Evolutionary conservation across 1,140 invertebrate species (phyloP), one percentile per base, ranked within the genome.

Genomic region (Phymastichus coffea): DNA sequence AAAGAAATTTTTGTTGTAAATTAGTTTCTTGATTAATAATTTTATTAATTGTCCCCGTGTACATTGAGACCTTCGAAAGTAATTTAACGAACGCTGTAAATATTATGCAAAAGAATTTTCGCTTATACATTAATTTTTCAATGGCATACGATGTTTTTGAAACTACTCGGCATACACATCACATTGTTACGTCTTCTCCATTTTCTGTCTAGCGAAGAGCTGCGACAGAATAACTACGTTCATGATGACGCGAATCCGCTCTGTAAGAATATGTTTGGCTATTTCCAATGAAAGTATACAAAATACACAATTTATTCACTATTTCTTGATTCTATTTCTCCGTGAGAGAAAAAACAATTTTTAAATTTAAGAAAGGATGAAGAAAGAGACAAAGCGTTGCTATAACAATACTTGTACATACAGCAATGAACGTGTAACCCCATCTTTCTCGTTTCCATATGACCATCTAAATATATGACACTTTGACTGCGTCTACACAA

Each of bases 401-500:
- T 28, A 55, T n/a, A 35, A 19, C 47, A 47, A 53, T 35, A 23
- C 54, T 61, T 61, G 58, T 61, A 61, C 47, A 61, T 61, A 61
- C n/a, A 61, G 44, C 51, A 61, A 54, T 61, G 54, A 53, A 60
- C n/a, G n/a, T n/a, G 14, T 41, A 17, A 51, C 48, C 33, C 28
- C 53, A 52, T 53, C 57, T 59, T 59, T 59, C 40, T 20, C 15
- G 19, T 46, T 53, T 53, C 53, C n/a, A 52, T 6, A 28, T n/a
- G 10, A 53, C 22, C 57, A 46, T 59, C 30, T n/a, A n/a, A n/a
- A n/a, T n/a, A n/a, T n/a, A n/a, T n/a, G 38, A 53, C n/a, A 59
- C 48, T 53, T 59, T 59, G 57, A 59, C 57, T 59, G 57, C 57
- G 52, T n/a, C n/a, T n/a, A n/a, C 41, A 53, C 57, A 52, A 41